Evolutionary conservation across 2,888 invertebrate genomes (phyloP).

Genomic region (Creontiades dilutus): DNA sequence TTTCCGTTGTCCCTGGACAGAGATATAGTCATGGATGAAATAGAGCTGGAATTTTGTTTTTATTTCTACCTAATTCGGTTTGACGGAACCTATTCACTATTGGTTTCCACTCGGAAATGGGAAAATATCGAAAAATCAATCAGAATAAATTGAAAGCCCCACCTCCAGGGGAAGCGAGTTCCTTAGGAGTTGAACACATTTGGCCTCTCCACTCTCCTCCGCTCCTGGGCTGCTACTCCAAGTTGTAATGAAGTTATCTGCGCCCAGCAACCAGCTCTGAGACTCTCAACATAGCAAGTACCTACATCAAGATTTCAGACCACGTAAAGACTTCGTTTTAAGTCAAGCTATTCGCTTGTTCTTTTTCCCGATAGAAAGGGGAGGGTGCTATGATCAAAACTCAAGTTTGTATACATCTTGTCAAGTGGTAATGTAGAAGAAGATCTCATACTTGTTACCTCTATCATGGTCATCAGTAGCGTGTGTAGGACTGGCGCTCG

Average conservation of each 20-base stretch:
- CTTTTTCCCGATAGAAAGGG: background rate
- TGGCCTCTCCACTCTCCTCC: background rate
- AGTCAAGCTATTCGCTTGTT: background rate
- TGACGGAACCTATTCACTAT: background rate
- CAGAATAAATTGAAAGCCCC: background rate
- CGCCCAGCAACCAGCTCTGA: background rate
- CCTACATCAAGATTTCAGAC: constrained; percentile 31
- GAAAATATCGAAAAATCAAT: background rate
- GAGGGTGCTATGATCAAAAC: background rate
- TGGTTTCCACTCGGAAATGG: background rate
- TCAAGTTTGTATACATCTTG: background rate
- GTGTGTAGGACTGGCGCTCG: too few species aligned
- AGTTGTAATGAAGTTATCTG: constrained; percentile 31
- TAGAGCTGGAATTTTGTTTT: background rate
- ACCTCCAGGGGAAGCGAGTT: background rate
- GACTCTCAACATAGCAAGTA: constrained; percentile 23
- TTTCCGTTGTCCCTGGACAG: too few species aligned
- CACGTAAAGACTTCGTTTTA: background rate
- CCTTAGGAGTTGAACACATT: background rate
- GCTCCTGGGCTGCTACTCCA: background rate
- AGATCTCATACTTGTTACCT: too few species aligned
- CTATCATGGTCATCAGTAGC: too few species aligned
- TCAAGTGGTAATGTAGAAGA: too few species aligned
- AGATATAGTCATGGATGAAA: too few species aligned
- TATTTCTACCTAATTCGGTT: background rate